phyloP scores from a whole-genome alignment of 1,140 invertebrate species.

The Pteromalus puparum region DNA sequence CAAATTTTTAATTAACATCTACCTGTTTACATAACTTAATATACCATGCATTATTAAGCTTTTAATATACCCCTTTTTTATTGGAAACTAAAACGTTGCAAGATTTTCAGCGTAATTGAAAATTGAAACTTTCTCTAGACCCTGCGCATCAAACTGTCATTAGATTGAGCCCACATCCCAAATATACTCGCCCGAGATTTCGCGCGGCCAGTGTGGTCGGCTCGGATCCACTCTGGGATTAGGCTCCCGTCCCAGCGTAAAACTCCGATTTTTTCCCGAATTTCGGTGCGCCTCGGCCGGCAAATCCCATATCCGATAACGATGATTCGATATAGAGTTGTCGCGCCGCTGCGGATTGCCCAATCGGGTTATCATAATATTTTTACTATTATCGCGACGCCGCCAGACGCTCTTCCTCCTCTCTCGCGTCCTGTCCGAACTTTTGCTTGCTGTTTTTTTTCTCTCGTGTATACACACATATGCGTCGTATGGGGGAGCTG shows the following conservation, averaged over 20 bases:
- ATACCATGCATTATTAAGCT: neutral
- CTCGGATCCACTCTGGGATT: conserved; percentile 41
- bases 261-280: conserved; percentile 31
- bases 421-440: neutral
- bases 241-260: neutral
- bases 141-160: conserved; percentile 62
- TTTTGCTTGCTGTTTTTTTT: neutral
- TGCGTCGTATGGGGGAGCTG: no score
- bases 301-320: conserved; percentile 68
- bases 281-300: conserved; percentile 56
- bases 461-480: neutral
- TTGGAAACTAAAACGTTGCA: neutral
- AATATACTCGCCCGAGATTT: conserved; percentile 19
- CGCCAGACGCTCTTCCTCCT: neutral
- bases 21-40: no score
- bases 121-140: neutral
- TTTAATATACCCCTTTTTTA: neutral
- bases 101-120: neutral
- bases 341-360: conserved; percentile 51
- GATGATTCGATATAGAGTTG: conserved; percentile 67
- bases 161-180: conserved; percentile 51
- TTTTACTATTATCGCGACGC: conserved; percentile 61
- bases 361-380: conserved; percentile 71
- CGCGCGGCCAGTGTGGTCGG: neutral
- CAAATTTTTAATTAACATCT: neutral